Conservation (phyloP, 2,888 invertebrate genomes). For the Parelbella ahira region DNA sequence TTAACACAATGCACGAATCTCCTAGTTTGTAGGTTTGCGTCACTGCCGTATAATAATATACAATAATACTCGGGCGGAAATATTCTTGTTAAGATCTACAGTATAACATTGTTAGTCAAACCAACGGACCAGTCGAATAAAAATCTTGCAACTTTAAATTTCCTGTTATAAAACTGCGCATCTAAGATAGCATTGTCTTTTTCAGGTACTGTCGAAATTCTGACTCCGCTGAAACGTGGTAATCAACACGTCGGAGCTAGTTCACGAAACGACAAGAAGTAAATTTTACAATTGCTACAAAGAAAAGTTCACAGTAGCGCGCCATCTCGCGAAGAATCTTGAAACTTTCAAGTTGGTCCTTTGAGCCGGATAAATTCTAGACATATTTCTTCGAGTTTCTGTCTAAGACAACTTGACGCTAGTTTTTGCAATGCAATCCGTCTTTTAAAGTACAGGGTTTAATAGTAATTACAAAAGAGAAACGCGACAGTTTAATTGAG, state of each 20-base stretch:
- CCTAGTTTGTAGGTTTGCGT: too few species aligned
- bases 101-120: conserved; percentile 5
- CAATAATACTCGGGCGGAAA: too few species aligned
- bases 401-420: conserved; percentile 26
- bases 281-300: conserved; percentile 50
- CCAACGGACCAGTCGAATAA: conserved; percentile 9
- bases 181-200: conserved; percentile 27
- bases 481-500: conserved; percentile 20
- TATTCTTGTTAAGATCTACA: background rate
- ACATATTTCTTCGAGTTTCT: conserved; percentile 28
- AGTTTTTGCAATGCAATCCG: conserved; percentile 26
- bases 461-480: conserved; percentile 21
- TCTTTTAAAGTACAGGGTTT: conserved; percentile 22
- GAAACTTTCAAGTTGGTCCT: conserved; percentile 45
- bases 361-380: conserved; percentile 37
- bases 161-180: conserved; percentile 17
- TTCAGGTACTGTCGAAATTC: conserved; percentile 45
- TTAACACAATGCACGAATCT: too few species aligned
- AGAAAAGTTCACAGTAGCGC: conserved; percentile 38
- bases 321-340: conserved; percentile 40
- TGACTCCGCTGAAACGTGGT: conserved; percentile 29
- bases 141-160: conserved; percentile 19
- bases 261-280: conserved; percentile 32
- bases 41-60: too few species aligned
- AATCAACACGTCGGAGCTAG: conserved; percentile 37